Evolutionary conservation across 2,888 invertebrate species (phyloP).

Genomic region (Limnephilus rhombicus): DNA sequence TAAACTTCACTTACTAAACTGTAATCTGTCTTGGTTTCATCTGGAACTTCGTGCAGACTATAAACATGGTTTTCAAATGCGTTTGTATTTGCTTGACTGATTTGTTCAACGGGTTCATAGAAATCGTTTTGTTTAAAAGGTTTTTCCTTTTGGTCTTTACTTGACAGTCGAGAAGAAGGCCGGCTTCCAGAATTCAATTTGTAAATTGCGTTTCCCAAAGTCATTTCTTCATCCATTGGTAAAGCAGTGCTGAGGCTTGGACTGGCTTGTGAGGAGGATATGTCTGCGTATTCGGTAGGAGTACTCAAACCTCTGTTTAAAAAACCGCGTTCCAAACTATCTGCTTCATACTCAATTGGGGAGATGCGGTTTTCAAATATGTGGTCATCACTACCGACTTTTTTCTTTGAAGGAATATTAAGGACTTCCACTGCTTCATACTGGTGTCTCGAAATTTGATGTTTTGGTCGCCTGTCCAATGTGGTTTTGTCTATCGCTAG

Average conservation of each 20-base stretch:
- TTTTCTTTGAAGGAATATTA: not conserved
- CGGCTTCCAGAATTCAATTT: constrained; percentile 79
- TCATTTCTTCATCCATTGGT: constrained; percentile 89
- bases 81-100: constrained; percentile 25
- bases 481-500: constrained; percentile 75
- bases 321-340: constrained; percentile 83
- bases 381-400: not conserved
- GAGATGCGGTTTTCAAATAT: constrained; percentile 68
- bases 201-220: constrained; percentile 87
- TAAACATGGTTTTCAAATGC: constrained; percentile 68
- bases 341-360: constrained; percentile 84
- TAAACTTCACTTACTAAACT: constrained; percentile 88
- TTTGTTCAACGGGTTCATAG: constrained; percentile 73
- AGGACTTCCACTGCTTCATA: constrained; percentile 25
- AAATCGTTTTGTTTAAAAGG: constrained; percentile 71
- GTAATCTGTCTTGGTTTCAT: constrained; percentile 75
- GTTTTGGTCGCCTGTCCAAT: constrained; percentile 8
- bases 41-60: constrained; percentile 71
- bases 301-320: constrained; percentile 78
- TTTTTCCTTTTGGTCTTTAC: constrained; percentile 51
- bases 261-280: constrained; percentile 84
- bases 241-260: constrained; percentile 85
- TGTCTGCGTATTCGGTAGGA: constrained; percentile 81
- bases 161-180: constrained; percentile 73
- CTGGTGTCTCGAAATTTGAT: constrained; percentile 12